Conservation (phyloP, 2,888 invertebrate species). For the Agapetus fuscipes region DNA sequence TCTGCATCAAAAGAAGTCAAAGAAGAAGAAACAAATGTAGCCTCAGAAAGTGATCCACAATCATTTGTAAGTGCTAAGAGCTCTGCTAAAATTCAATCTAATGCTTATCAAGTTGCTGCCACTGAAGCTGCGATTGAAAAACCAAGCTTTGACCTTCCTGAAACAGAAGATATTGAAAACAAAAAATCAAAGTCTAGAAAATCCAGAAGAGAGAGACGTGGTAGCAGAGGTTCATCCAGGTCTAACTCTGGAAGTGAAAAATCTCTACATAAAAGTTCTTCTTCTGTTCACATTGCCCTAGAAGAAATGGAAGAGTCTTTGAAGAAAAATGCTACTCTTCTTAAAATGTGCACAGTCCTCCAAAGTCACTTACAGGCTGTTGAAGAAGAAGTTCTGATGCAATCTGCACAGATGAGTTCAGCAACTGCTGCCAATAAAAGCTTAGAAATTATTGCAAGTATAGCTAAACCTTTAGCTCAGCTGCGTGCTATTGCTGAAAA, state of each 20-base stretch:
- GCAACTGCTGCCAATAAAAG: slow-evolving; percentile 57
- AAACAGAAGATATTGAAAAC: slow-evolving; percentile 9
- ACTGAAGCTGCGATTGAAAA: slow-evolving; percentile 27
- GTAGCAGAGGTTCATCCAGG: slow-evolving; percentile 37
- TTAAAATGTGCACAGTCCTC: slow-evolving; percentile 34
- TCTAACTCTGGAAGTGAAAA: slow-evolving; percentile 44
- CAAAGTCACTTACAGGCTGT: slow-evolving; percentile 50
- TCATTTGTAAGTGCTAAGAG: slow-evolving; percentile 59
- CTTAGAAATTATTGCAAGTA: slow-evolving; percentile 52
- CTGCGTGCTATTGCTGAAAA: slow-evolving; percentile 52
- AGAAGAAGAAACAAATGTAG: slow-evolving; percentile 48
- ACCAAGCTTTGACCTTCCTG: not conserved
- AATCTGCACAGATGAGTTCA: slow-evolving; percentile 57
- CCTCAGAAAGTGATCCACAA: slow-evolving; percentile 52
- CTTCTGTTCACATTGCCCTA: slow-evolving; percentile 44
- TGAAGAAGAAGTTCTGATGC: slow-evolving; percentile 53
- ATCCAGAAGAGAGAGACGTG: slow-evolving; percentile 33
- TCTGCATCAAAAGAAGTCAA: slow-evolving; percentile 51
- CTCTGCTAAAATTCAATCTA: slow-evolving; percentile 33
- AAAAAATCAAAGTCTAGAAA: slow-evolving; percentile 21
- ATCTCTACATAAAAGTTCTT: slow-evolving; percentile 35
- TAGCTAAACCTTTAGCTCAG: slow-evolving; percentile 52
- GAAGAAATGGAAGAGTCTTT: slow-evolving; percentile 22
- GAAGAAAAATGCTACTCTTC: slow-evolving; percentile 23
- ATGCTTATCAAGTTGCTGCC: slow-evolving; percentile 26